Percentiles rank a stretch among this genome's conserved stretches.
Evolutionary conservation across 2,888 invertebrate genomes (phyloP).

Genomic region (Pachydiplax longipennis): DNA sequence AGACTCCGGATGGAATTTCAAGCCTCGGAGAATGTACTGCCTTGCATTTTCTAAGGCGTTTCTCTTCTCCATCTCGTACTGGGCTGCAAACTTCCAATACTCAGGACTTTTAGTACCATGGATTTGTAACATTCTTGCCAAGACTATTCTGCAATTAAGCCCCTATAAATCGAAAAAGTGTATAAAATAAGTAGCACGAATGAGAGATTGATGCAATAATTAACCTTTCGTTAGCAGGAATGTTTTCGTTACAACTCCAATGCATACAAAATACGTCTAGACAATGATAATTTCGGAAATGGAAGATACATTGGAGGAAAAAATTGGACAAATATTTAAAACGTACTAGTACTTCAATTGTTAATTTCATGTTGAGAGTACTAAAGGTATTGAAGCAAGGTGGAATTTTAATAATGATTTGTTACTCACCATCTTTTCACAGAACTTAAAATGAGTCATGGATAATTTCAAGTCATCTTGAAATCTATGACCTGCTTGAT

Average conservation of each 20-base stretch:
- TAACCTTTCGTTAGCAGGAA: no score
- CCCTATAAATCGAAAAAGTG: constrained; percentile 55
- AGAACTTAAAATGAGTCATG: constrained; percentile 81
- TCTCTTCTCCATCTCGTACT: constrained; percentile 77
- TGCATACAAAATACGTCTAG: no score
- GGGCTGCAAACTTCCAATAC: constrained; percentile 81
- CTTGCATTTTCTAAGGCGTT: constrained; percentile 74
- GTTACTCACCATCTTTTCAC: constrained; percentile 71
- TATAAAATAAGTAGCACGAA: no score
- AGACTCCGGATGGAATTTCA: constrained; percentile 76
- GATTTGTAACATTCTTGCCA: constrained; percentile 64
- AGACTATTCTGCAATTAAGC: constrained; percentile 57
- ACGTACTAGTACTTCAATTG: no score
- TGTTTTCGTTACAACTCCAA: no score
- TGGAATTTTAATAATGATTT: constrained; percentile 56
- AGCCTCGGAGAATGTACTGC: constrained; percentile 74
- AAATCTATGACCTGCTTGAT: constrained; percentile 72
- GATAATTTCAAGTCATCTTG: constrained; percentile 77
- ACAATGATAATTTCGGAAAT: no score
- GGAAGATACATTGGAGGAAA: no score
- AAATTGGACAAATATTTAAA: no score
- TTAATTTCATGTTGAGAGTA: no score
- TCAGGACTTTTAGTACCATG: constrained; percentile 75
- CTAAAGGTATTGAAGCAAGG: no score
- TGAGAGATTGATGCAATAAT: no score